phyloP scores from a whole-genome alignment of 2,797 vertebrate species.

The Cyclura pinguis region DNA sequence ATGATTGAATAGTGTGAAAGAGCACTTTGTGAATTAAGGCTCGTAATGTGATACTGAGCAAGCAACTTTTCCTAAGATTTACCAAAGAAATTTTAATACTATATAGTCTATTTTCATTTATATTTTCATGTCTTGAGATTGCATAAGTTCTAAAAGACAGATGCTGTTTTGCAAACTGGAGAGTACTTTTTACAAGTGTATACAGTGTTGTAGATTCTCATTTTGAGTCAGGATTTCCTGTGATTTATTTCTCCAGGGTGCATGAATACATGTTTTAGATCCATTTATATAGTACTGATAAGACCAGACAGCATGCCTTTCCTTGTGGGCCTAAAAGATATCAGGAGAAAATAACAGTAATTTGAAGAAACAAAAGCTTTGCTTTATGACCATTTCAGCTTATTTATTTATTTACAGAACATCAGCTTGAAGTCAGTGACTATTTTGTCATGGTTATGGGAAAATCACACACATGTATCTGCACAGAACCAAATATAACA shows the following conservation, averaged over 20 bases:
- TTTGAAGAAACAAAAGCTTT: neutral
- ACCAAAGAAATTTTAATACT: neutral
- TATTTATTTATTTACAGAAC: neutral
- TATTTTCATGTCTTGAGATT: neutral
- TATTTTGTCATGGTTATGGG: neutral
- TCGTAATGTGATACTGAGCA: neutral
- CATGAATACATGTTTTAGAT: neutral
- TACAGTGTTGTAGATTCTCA: neutral
- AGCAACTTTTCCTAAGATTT: neutral
- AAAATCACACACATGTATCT: neutral
- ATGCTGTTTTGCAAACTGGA: neutral
- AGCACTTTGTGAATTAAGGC: neutral
- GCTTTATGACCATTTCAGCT: neutral
- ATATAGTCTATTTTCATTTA: neutral
- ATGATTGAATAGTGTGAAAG: neutral
- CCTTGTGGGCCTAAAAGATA: neutral
- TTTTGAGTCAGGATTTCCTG: neutral
- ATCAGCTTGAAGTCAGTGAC: neutral
- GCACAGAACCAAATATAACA: neutral
- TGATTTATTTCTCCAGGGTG: neutral
- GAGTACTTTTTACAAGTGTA: neutral
- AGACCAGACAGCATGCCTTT: neutral
- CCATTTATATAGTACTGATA: neutral
- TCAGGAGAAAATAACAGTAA: too few relatives aligned
- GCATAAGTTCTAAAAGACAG: neutral